Base-by-base conservation (phyloP, 2,888 invertebrate species). In the Dolomedes plantarius region DNA sequence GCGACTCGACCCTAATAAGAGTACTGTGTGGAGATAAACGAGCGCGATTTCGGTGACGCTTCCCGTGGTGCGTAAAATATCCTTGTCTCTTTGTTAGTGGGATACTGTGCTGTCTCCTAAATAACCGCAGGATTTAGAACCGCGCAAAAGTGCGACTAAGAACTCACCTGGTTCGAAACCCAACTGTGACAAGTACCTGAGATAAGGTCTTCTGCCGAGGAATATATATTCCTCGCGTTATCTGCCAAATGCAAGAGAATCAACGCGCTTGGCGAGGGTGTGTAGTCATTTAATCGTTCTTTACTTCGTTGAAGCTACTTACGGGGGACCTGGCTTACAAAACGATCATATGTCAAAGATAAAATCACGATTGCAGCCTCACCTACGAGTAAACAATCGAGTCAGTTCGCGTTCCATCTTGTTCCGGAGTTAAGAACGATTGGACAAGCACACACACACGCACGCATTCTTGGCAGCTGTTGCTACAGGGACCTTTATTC, bases 331-430 rank as follows among this genome's bases (percentile, higher is more conserved):
- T 16, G 19, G 23, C 56, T 76, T 71, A 76, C 76, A 76, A 76
- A 76, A 83, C 65, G 83, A 71, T 74, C 83, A 65, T 83, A 74
- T 83, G 83, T 83, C 83, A 83, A 76, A 74, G 76, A 75, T 83
- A 83, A 71, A 56, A 83, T 83, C 83, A 19, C 27, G 68, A 65
- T 64, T 16, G 56, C 31, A 64, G 71, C 76, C 64, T 83, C 65
- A 76, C 82, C 83, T 76, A 76, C 11, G 46, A 62, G 76, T 83
- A 83, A 83, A 83, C 71, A 83, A 83, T 76, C 46, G 71, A 62
- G 9, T 64, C 31, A 72, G 67, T 56, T 62, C 69, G 39, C 46
- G 29, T 69, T 67, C 75, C 68, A 81, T 81, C 74, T 74, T 74
- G 75, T 41, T 62, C 69, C 11, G 5, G 31, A 50, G 28, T n/a